phyloP scores from a whole-genome alignment of 2,113 vertebrate species.

The Tapirus terrestris region DNA sequence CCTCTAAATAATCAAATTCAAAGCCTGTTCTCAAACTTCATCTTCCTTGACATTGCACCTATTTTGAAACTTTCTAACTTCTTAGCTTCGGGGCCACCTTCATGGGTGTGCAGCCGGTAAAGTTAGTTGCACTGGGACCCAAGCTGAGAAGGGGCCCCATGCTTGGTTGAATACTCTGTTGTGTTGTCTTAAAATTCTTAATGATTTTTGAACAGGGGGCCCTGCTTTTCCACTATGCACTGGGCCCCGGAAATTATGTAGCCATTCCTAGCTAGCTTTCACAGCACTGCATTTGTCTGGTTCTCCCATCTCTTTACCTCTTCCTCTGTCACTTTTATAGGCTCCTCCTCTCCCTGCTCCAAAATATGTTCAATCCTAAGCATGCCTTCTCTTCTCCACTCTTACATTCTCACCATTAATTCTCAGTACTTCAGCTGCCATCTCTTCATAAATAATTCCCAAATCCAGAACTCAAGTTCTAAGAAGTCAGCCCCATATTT shows the following conservation, averaged over 20 bases:
- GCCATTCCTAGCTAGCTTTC: not conserved
- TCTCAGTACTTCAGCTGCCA: not conserved
- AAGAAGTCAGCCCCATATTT: not conserved
- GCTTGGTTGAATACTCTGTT: not conserved
- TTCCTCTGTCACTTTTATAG: not conserved
- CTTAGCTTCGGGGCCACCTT: not conserved
- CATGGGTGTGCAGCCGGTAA: too few relatives aligned
- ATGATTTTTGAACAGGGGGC: not conserved
- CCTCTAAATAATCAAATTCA: not conserved
- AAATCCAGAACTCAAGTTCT: not conserved
- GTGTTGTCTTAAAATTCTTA: not conserved
- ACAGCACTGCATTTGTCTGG: accelerated
- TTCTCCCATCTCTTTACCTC: not conserved
- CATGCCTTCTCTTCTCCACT: not conserved
- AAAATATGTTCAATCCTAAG: not conserved
- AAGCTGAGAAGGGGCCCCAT: not conserved
- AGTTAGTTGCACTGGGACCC: not conserved
- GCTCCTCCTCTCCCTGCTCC: not conserved
- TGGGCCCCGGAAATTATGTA: not conserved
- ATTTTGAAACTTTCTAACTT: not conserved
- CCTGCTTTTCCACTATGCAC: not conserved
- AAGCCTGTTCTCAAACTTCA: not conserved
- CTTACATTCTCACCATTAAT: not conserved
- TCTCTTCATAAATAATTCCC: not conserved
- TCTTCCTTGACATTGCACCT: not conserved